phyloP scores from a whole-genome alignment of 2,797 vertebrate species.

The Catostomus latipinnis region DNA sequence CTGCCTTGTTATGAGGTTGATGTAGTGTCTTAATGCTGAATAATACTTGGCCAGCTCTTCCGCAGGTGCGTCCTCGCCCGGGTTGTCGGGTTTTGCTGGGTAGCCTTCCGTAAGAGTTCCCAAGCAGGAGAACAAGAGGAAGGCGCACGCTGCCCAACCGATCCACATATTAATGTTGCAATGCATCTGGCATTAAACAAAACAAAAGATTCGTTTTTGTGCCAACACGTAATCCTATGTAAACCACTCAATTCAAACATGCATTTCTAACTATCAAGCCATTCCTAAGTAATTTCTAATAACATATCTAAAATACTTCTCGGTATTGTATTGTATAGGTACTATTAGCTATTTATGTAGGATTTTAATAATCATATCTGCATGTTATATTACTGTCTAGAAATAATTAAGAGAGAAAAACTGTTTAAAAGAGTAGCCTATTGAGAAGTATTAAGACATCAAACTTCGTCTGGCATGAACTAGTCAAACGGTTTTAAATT shows the following conservation, averaged over 20 bases:
- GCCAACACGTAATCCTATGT: not conserved
- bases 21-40: conserved; percentile 96
- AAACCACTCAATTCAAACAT: not conserved
- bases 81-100: conserved; percentile 94
- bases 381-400: not conserved
- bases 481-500: not conserved
- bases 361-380: not conserved
- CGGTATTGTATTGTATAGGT: too few species aligned
- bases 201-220: not conserved
- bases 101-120: conserved; percentile 91
- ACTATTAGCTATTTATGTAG: too few species aligned
- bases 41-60: conserved; percentile 98
- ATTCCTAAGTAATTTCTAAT: too few species aligned
- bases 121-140: conserved; percentile 89
- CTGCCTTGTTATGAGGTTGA: conserved; percentile 98
- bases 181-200: conserved; percentile 82
- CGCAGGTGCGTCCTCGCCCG: conserved; percentile 91
- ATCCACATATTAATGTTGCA: conserved; percentile 85
- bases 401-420: not conserved
- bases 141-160: conserved; percentile 83
- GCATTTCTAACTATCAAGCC: not conserved
- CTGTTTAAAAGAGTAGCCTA: not conserved
- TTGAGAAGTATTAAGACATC: not conserved
- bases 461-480: not conserved
- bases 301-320: too few species aligned